Conservation (phyloP, 2,888 invertebrate genomes). For the Isoperla grammatica region DNA sequence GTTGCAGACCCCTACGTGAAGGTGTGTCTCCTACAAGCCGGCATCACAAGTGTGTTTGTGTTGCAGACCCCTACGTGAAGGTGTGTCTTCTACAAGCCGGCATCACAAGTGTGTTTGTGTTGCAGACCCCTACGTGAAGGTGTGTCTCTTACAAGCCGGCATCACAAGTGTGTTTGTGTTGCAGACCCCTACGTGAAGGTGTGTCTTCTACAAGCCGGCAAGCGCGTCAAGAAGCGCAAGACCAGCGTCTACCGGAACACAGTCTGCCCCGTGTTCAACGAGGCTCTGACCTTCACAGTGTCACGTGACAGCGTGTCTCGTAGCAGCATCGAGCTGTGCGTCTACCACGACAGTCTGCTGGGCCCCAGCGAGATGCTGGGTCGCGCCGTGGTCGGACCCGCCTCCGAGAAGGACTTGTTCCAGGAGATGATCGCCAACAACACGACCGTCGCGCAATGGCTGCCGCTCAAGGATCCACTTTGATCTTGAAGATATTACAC, state of each 20-base stretch:
- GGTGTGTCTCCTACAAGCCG: no score
- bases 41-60: no score
- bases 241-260: slow-evolving; percentile 48
- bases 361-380: slow-evolving; percentile 55
- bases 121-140: no score
- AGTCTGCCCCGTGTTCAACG: slow-evolving; percentile 49
- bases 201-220: slow-evolving; percentile 43
- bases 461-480: slow-evolving; percentile 46
- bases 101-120: no score
- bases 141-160: no score
- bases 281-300: slow-evolving; percentile 48
- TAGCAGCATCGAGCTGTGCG: slow-evolving; percentile 52
- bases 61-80: no score
- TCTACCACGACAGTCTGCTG: slow-evolving; percentile 56
- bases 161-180: slow-evolving; percentile 29
- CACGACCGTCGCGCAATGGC: slow-evolving; percentile 55
- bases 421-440: slow-evolving; percentile 52
- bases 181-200: slow-evolving; percentile 50
- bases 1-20: no score
- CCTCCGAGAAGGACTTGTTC: slow-evolving; percentile 49
- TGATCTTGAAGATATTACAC: no score
- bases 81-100: no score
- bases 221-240: slow-evolving; percentile 48
- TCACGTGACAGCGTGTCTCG: slow-evolving; percentile 50
- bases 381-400: slow-evolving; percentile 49